phyloP scores from a whole-genome alignment of 37 sponge, comb jelly and placozoan species.

The Oscarella lobularis region DNA sequence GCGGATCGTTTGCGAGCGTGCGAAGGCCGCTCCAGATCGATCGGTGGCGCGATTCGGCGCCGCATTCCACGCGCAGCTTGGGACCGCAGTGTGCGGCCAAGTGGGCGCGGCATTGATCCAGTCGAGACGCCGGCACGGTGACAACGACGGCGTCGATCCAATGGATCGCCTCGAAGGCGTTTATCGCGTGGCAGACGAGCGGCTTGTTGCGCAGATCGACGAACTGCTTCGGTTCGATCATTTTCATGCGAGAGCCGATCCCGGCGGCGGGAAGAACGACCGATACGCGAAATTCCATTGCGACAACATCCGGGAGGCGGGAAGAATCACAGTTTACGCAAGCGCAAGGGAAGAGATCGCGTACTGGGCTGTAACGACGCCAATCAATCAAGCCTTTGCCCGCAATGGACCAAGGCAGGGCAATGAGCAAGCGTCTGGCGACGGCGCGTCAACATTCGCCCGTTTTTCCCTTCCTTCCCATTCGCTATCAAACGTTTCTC shows the following conservation, averaged over 20 bases:
- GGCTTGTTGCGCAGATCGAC: background rate
- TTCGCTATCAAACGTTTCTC: background rate
- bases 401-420: no score
- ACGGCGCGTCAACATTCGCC: no score
- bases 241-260: background rate
- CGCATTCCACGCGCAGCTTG: background rate
- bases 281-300: background rate
- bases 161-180: background rate
- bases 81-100: background rate
- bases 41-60: background rate
- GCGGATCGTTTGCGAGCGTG: background rate
- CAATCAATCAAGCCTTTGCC: no score
- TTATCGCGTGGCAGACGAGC: background rate
- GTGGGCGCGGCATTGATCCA: background rate
- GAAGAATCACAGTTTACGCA: no score
- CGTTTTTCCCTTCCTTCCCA: background rate
- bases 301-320: no score
- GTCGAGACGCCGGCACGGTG: background rate
- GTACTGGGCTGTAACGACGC: no score
- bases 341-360: no score
- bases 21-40: background rate
- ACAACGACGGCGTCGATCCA: background rate
- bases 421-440: no score
- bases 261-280: background rate
- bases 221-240: background rate